A percentile compares a stretch with the other conserved stretches of the same genome.
Evolutionary conservation across 2,113 vertebrate species (phyloP).

Genomic region (Cochlearius cochlearius): DNA sequence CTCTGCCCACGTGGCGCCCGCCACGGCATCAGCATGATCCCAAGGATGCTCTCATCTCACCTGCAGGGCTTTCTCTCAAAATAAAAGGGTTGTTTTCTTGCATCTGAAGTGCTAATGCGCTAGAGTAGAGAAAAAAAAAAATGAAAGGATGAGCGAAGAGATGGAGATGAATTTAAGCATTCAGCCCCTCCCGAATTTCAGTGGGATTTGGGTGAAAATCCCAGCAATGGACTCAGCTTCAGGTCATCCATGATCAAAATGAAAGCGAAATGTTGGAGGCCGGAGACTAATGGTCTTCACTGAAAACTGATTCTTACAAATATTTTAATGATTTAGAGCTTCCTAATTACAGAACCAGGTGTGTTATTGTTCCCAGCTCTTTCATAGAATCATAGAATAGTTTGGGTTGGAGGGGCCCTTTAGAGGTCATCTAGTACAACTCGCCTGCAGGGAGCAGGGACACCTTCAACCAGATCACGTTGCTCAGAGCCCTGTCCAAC

Average conservation of each 20-base stretch:
- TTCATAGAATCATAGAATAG: not conserved
- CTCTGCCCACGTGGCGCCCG: accelerated
- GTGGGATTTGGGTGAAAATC: not conserved
- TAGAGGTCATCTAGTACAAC: accelerated
- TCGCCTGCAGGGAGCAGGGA: not conserved
- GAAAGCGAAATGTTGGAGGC: not conserved
- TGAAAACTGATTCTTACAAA: not conserved
- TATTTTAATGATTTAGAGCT: not conserved
- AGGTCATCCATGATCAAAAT: not conserved
- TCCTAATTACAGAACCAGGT: not conserved
- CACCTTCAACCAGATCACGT: not conserved
- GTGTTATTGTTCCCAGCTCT: not conserved
- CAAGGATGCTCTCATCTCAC: not conserved
- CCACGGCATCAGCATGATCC: not conserved
- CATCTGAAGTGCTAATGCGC: not conserved
- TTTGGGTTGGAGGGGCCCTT: not conserved
- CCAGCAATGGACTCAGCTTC: not conserved
- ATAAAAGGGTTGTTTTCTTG: not conserved
- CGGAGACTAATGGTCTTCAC: not conserved
- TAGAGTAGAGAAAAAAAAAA: not conserved
- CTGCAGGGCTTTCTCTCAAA: not conserved
- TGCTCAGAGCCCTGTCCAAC: not conserved
- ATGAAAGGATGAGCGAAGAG: not conserved
- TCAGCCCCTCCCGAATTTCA: not conserved
- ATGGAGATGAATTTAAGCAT: not conserved